Percentiles rank a stretch among this genome's conserved stretches.
These are phyloP conservation scores for Rhorus exstirpatorius DNA, from an alignment of 2,888 invertebrate genomes.

Conservation along the genomic window DNA sequence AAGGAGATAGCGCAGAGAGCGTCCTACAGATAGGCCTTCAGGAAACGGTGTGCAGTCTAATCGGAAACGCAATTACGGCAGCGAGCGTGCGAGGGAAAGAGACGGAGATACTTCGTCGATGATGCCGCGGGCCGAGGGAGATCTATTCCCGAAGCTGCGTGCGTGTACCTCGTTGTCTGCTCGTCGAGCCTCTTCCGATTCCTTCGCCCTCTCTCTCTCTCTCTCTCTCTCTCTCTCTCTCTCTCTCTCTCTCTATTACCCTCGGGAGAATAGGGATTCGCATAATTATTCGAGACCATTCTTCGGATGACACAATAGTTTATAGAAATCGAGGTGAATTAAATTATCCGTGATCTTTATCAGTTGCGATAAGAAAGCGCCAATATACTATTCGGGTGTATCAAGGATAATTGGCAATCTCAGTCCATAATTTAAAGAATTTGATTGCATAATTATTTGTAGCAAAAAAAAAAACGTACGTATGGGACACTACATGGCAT, in stretches of 20 bases:
- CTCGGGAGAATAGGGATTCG: constrained; percentile 57
- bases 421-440: background rate
- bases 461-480: background rate
- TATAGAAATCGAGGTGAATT: constrained; percentile 62
- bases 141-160: constrained; percentile 47
- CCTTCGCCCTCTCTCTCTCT: constrained; percentile 15
- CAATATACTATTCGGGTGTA: constrained; percentile 29
- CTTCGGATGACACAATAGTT: constrained; percentile 65
- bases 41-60: constrained; percentile 66
- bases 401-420: constrained; percentile 4
- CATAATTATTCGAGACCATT: constrained; percentile 68
- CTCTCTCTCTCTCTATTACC: constrained; percentile 31
- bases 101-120: background rate
- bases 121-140: constrained; percentile 51
- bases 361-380: background rate
- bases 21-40: constrained; percentile 38
- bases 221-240: constrained; percentile 11
- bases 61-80: constrained; percentile 68
- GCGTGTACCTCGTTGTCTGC: constrained; percentile 46
- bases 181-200: constrained; percentile 19
- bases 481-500: no score
- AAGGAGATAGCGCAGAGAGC: background rate
- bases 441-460: background rate
- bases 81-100: background rate
- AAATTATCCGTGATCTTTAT: constrained; percentile 48